A percentile compares a stretch with the other conserved stretches of the same genome.
phyloP scores from a whole-genome alignment of 2,797 vertebrate genomes.

The Galagoides demidoff region DNA sequence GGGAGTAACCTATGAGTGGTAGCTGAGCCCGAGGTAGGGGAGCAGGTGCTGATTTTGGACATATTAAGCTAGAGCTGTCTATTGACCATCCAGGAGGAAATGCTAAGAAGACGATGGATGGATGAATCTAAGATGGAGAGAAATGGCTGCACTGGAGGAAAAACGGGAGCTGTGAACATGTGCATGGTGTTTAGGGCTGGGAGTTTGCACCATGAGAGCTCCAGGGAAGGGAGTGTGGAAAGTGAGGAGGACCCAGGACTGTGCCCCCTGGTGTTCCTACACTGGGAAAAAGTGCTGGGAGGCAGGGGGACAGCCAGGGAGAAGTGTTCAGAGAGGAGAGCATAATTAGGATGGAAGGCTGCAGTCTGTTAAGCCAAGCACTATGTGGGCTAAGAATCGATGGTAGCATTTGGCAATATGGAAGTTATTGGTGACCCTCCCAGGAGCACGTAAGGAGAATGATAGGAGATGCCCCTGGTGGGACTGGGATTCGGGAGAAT shows the following conservation, averaged over 20 bases:
- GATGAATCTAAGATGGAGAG: not conserved
- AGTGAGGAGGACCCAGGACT: not conserved
- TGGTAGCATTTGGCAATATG: not conserved
- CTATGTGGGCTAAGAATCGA: not conserved
- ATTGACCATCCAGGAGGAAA: not conserved
- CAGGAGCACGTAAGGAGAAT: not conserved
- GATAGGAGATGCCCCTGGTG: not conserved
- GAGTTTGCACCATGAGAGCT: not conserved
- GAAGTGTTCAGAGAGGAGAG: not conserved
- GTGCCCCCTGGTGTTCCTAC: not conserved
- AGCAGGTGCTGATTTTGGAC: not conserved
- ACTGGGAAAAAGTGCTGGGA: not conserved
- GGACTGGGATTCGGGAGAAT: not conserved
- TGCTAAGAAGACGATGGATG: not conserved
- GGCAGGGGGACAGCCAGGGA: not conserved
- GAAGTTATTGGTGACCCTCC: not conserved
- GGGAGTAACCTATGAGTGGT: not conserved
- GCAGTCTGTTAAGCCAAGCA: not conserved
- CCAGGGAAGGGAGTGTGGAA: not conserved
- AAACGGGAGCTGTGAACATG: not conserved
- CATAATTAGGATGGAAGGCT: no score
- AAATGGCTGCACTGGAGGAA: not conserved
- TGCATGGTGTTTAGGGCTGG: not conserved
- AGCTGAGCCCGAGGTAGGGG: not conserved
- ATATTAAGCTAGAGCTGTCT: not conserved